Evolutionary conservation across 2,888 invertebrate genomes (phyloP), one percentile per base, ranked within the genome.

Genomic region (Polydrusus tereticollis): DNA sequence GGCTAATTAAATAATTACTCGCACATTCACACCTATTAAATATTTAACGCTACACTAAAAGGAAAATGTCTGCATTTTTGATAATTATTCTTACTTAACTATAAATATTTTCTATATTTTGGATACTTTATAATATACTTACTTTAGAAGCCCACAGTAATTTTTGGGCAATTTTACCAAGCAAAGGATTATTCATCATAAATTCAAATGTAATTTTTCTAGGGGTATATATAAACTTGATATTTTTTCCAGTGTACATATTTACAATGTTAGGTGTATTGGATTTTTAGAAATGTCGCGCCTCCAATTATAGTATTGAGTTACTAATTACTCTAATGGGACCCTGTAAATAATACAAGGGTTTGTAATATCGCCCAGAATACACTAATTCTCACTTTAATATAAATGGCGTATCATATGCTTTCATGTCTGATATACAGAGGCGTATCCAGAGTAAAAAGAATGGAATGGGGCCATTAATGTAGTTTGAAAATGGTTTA

Each of bases 321-420:
- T 82, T 82, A 82, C 82, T 82, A 82, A 82, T 82, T 82, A 82
- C 80, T 79, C 79, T 82, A 82, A 82, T 82, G 81, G 81, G 73
- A 73, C 66, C 75, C 77, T 73, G 80, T 80, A 80, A 80, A 80
- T 79, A 80, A 80, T 78, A 79, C 78, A 75, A 75, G 75, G 76
- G 76, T 29, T 69, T 69, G 47, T 75, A 74, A 68, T 76, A 69
- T 63, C 71, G 58, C 59, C 64, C 69, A 52, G 65, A 66, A 64
- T 69, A 70, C 57, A 62, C 66, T 73, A 64, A 76, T 77, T 76
- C 74, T 75, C 76, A 76, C 75, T 78, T 74, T 73, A 70, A 64
- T 74, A 75, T 68, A 77, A 78, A 76, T 76, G 74, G 73, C 52
- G 67, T 45, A 75, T 75, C 75, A 76, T 74, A 75, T 77, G 76